Evolutionary conservation across 2,113 vertebrate genomes (phyloP).

Genomic region (Ailurus styani): DNA sequence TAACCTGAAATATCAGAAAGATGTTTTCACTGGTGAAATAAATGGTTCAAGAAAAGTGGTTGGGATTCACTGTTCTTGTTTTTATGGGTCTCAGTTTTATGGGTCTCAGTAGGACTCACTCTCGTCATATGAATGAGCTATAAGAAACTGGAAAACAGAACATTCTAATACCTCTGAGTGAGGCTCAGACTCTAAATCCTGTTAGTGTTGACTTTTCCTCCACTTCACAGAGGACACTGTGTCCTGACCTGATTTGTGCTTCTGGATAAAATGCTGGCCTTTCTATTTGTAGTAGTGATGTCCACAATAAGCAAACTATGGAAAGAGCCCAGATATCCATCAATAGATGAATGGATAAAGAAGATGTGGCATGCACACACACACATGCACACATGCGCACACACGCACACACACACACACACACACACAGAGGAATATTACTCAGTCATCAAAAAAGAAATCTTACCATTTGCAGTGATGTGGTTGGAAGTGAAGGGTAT

Average conservation of each 20-base stretch:
- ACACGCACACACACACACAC: too few relatives aligned
- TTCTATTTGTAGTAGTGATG: neutral
- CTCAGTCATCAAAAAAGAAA: neutral
- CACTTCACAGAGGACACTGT: neutral
- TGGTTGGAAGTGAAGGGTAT: neutral
- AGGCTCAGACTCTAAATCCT: neutral
- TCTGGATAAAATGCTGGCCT: neutral
- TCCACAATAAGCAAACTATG: neutral
- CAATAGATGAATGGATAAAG: neutral
- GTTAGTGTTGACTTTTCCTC: neutral
- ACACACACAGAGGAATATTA: neutral
- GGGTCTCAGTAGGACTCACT: neutral
- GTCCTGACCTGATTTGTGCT: neutral
- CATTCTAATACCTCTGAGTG: neutral
- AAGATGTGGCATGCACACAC: neutral
- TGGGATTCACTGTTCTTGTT: neutral
- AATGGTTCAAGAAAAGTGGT: neutral
- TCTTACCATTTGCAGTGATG: neutral
- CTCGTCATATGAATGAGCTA: neutral
- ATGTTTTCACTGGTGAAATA: neutral
- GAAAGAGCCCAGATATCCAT: neutral
- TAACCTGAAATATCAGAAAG: neutral
- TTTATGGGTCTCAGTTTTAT: neutral
- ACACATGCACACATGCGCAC: too few relatives aligned
- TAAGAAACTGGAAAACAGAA: neutral